Conservation (phyloP, 2,113 vertebrate species). For the Dendropsophus ebraccatus region DNA sequence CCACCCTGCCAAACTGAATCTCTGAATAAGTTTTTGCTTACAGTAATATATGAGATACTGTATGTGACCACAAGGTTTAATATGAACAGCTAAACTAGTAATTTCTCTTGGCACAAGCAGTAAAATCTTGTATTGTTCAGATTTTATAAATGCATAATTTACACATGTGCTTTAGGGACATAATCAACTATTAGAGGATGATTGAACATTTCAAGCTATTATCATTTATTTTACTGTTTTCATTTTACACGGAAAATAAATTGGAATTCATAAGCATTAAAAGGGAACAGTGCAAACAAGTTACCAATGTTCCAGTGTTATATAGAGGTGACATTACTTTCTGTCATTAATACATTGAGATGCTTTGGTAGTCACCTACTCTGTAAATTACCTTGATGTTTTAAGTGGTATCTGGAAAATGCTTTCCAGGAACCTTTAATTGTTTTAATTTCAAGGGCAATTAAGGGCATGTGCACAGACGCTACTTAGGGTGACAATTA, state of each 20-base stretch:
- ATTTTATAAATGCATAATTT: too few species aligned
- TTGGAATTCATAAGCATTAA: background rate
- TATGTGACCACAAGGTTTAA: too few species aligned
- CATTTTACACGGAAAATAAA: background rate
- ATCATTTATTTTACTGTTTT: background rate
- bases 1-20: too few species aligned
- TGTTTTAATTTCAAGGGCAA: constrained; percentile 1
- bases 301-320: constrained; percentile 7
- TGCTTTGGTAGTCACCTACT: background rate
- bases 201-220: background rate
- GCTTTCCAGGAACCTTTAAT: background rate
- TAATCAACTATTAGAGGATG: too few species aligned
- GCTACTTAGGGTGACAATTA: background rate
- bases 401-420: background rate
- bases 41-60: too few species aligned
- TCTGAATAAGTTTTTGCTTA: too few species aligned
- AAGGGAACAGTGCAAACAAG: background rate
- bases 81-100: background rate
- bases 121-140: too few species aligned
- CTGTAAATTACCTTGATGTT: background rate
- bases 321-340: background rate
- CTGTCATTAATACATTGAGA: background rate
- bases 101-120: background rate
- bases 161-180: too few species aligned
- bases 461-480: background rate